These are phyloP conservation scores for Epicampocera succincta DNA, from an alignment of 2,888 invertebrate genomes.

Conservation along the genomic window DNA sequence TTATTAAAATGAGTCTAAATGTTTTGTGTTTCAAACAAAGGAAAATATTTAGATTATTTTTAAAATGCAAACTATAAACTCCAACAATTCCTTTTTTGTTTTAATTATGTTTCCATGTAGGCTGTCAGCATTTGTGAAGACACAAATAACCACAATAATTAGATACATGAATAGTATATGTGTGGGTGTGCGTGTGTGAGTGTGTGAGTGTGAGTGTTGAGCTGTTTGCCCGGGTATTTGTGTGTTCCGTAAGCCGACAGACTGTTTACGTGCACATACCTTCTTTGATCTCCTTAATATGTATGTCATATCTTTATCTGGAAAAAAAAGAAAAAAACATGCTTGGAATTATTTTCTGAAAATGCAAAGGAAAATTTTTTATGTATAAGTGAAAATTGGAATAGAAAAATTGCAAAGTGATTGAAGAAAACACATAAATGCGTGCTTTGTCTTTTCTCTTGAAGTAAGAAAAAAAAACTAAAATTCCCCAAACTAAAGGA, in stretches of 20 bases:
- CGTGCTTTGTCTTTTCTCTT: no score
- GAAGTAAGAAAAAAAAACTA: no score
- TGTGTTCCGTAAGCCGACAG: not conserved
- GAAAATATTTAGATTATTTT: constrained; percentile 44
- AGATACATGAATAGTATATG: not conserved
- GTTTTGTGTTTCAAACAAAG: constrained; percentile 36
- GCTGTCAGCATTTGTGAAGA: constrained; percentile 14
- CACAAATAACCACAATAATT: not conserved
- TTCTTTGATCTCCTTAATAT: constrained; percentile 40
- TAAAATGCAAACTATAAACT: constrained; percentile 44
- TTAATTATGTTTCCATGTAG: constrained; percentile 35
- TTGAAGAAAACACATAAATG: no score
- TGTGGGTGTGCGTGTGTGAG: not conserved
- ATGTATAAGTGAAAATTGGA: no score
- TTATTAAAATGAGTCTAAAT: not conserved
- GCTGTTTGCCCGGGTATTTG: no score
- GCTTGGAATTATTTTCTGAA: constrained; percentile 6
- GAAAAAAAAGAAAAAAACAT: constrained; percentile 29
- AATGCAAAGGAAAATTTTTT: no score
- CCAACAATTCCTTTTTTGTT: constrained; percentile 14
- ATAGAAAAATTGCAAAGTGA: no score
- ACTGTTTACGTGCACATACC: constrained; percentile 23
- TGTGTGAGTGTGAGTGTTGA: no score
- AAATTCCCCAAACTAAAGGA: no score
- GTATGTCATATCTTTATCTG: constrained; percentile 55